Conservation (phyloP, 2,113 vertebrate species). For the Nothocercus julius region DNA sequence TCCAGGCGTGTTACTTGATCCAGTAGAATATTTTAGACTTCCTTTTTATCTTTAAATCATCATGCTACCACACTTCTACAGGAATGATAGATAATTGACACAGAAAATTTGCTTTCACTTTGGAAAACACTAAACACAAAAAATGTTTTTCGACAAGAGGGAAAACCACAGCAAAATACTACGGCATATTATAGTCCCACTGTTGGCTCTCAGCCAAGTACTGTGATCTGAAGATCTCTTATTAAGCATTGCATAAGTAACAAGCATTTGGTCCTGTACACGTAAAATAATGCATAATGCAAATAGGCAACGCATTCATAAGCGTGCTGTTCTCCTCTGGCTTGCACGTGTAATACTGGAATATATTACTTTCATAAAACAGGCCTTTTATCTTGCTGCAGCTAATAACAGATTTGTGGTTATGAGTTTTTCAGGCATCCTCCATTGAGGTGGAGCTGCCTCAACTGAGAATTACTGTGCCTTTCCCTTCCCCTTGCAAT, state of each 20-base stretch:
- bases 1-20: not conserved
- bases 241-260: not conserved
- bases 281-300: not conserved
- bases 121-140: not conserved
- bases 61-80: not conserved
- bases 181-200: not conserved
- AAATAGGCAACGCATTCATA: not conserved
- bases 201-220: not conserved
- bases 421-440: not conserved
- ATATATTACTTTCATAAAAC: not conserved
- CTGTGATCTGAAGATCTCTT: not conserved
- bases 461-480: not conserved
- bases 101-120: not conserved
- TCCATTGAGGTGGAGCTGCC: conserved; percentile 14
- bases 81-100: not conserved
- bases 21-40: not conserved
- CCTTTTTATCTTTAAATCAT: not conserved
- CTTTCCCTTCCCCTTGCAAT: not conserved
- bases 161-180: not conserved
- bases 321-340: not conserved
- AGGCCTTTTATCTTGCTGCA: conserved; percentile 30
- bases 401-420: not conserved
- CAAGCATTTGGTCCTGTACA: not conserved
- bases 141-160: not conserved
- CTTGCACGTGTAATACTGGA: not conserved